Base-by-base conservation (phyloP, 2,888 invertebrate species). In the Phaedon cochleariae region DNA sequence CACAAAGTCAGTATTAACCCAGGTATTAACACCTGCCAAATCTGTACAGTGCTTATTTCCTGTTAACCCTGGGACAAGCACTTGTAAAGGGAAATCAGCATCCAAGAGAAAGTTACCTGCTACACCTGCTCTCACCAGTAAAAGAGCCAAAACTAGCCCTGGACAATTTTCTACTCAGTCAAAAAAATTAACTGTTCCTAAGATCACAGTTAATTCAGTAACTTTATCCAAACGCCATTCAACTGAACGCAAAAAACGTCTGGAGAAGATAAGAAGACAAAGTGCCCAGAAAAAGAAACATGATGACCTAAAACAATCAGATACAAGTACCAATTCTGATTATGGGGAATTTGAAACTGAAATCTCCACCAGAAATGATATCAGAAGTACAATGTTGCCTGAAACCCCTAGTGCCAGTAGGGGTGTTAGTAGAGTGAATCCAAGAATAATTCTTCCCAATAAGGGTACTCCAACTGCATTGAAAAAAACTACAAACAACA, bases 41-140 rank as follows among this genome's bases (percentile, higher is more conserved):
- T 71, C 69, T 3, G 64, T 69, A 1, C 29, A 70, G 20, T 69
- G 52, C 37, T 49, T 72, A 26, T 74, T 73, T 41, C 73, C 75
- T 9, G n/a, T n/a, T n/a, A n/a, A n/a, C n/a, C n/a, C n/a, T n/a
- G 68, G 72, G 1, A 68, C 72, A 0, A 68, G 66, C 17, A 58
- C 59, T 15, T 57, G 62, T 15, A 67, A 60, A 29, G 52, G 52
- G 0, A 59, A 49, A 9, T 58, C 68, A 0, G 7, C 65, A 0
- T 60, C 53, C 15, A 74, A 74, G 37, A 52, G 74, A 45, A 74
- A 73, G 41, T 48, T 70, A 9, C 61, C 59, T 2, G 69, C 71
- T 5, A 67, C 74, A 9, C 26, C 21, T 10, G 66, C 69, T 1
- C 64, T 67, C 9, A 64, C 54, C 34, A 66, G 46, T 18, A 67